A percentile compares a stretch with the other conserved stretches of the same genome.
Conservation (phyloP, 2,113 vertebrate species). For the Sceloporus tristichus region DNA sequence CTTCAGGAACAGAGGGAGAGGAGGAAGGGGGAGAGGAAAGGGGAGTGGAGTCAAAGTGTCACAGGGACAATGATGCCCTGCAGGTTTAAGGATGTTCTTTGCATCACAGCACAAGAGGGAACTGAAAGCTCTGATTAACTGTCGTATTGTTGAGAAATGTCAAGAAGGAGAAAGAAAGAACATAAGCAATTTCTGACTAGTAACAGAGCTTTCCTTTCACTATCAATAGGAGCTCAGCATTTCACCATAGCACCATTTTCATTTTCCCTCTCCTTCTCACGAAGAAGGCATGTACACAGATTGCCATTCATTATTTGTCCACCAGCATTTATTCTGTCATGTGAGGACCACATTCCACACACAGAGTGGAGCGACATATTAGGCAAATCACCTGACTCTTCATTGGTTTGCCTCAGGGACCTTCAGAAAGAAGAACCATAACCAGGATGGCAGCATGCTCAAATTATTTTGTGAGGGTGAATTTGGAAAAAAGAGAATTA, state of each 20-base stretch:
- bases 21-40: no score
- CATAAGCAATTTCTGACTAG: neutral
- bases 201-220: neutral
- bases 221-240: no score
- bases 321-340: neutral
- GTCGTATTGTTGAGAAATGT: neutral
- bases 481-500: no score
- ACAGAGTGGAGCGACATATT: neutral
- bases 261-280: neutral
- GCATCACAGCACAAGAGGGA: neutral
- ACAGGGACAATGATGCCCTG: conserved; percentile 15
- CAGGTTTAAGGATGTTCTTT: conserved; percentile 12
- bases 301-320: neutral
- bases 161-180: neutral
- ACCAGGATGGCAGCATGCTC: no score
- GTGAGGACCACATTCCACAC: neutral
- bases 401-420: no score
- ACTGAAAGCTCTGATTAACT: conserved; percentile 7
- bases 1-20: neutral
- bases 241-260: neutral
- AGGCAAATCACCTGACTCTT: neutral
- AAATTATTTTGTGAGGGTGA: no score
- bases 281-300: neutral
- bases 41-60: neutral
- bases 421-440: no score